Evolutionary conservation across 2,113 vertebrate genomes (phyloP), one percentile per base, ranked within the genome.

Genomic region (Dunckerocampus dactyliophorus): DNA sequence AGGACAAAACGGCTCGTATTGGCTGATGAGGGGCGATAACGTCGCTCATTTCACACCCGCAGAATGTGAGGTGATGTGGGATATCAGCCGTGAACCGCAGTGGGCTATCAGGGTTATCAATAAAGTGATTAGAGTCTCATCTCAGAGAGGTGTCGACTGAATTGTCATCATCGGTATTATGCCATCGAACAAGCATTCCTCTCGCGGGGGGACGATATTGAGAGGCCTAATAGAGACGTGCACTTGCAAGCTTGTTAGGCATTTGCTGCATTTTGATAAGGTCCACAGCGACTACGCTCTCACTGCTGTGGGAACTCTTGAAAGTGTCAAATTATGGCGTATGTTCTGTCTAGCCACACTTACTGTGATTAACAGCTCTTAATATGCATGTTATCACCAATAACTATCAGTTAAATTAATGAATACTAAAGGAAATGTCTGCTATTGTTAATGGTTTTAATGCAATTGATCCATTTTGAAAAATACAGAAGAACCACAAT

Each of bases 51-150:
- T 63, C 20, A 64, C 65, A 42, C 43, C 11, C 22, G 34, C 47
- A 55, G 43, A 72, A 70, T 56, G 14, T 65, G 53, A 52, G 62
- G 63, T 72, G 46, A 71, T 65, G 65, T 50, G 70, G 46, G 42
- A 67, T 62, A 54, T 74, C 65, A 63, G 59, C 55, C 62, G 50
- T 67, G 56, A 73, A 55, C 47, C 57, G 62, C 68, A 43, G 24
- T 37, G 52, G 15, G 19, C 54, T 71, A 48, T 79, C 66, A 62
- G 72, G 66, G 56, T 69, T 81, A 77, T 86, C 82, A 80, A 83
- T 87, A 82, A 82, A 75, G 63, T 69, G 85, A 75, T 82, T 81
- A 76, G 74, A 72, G 72, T 74, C 53, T 80, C 43, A 68, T 81
- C 70, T 76, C 63, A 48, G 28, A 64, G 47, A 56, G 47, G 60